phyloP scores from a whole-genome alignment of 2,888 invertebrate genomes.

The Cetonia aurata region DNA sequence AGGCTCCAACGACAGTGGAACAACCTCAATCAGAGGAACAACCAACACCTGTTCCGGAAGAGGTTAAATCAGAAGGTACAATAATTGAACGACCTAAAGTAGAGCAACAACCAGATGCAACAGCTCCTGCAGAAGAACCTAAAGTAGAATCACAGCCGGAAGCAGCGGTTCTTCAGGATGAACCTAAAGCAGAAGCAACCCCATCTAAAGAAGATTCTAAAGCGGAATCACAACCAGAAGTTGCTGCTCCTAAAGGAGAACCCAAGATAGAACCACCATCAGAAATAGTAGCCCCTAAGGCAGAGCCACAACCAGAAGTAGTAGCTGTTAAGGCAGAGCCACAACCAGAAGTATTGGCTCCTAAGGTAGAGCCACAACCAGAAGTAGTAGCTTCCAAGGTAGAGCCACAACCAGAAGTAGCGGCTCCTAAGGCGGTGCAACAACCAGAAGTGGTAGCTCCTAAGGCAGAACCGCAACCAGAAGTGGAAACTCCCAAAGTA shows the following conservation, averaged over 20 bases:
- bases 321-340: conserved; percentile 30
- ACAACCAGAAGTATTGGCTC: conserved; percentile 17
- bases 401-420: conserved; percentile 29
- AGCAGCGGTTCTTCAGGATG: background rate
- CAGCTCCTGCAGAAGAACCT: conserved; percentile 19
- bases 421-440: conserved; percentile 31
- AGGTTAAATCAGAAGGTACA: no score
- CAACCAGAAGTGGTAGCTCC: conserved; percentile 14
- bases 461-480: conserved; percentile 40
- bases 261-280: conserved; percentile 37
- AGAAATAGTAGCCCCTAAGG: conserved; percentile 24
- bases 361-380: conserved; percentile 19
- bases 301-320: conserved; percentile 33
- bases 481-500: conserved; percentile 17
- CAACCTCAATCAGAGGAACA: background rate
- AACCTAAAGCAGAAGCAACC: conserved; percentile 20
- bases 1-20: background rate
- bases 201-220: background rate
- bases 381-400: conserved; percentile 21
- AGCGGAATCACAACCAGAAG: conserved; percentile 22
- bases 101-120: background rate
- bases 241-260: conserved; percentile 27
- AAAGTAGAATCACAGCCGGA: background rate
- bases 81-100: background rate
- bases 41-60: no score